Base-by-base conservation (phyloP, 2,888 invertebrate genomes). In the Ornithoptera priamus region DNA sequence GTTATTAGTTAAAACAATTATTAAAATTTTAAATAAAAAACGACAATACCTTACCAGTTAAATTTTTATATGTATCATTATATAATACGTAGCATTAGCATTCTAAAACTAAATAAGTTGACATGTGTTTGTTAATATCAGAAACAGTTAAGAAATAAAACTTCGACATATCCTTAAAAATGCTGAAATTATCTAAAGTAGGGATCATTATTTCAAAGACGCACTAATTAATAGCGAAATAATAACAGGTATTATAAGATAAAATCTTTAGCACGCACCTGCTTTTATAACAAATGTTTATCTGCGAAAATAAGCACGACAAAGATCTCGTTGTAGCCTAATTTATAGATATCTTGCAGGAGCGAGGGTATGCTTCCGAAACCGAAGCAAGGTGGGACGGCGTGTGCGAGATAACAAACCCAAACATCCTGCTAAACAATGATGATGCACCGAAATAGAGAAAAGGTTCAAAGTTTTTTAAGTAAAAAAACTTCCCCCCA, bases 371-470 rank as follows among this genome's bases (percentile, higher is more conserved):
- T 79, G 82, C 84, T 82, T 78, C 85, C 79, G 83, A 78, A 78
- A 76, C 75, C 72, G 74, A 75, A 77, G 86, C 89, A 90, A 90
- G 91, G 91, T 90, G 90, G 85, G 76, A 76, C 83, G 84, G 88
- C 90, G 90, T 87, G 91, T 87, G 90, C 90, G 81, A 86, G 91
- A 92, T 91, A 91, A 90, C 86, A 85, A 81, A 82, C 83, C 85
- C 85, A 89, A 91, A 92, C 92, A 90, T 90, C 91, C 89, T 87
- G 86, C 80, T 77, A 78, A 85, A 87, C 82, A 85, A 81, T 83
- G 87, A 87, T 81, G 81, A 81, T 83, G 83, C 84, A 81, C 83
- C 85, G 79, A 78, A 80, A 81, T 75, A 76, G 82, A 90, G 81
- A 83, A 85, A 89, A 77, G 77, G 80, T 77, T 80, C 73, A 80